A percentile compares a stretch with the other conserved stretches of the same genome.
Evolutionary conservation across 2,888 invertebrate genomes (phyloP).

Genomic region (Philhelius pedissequus): DNA sequence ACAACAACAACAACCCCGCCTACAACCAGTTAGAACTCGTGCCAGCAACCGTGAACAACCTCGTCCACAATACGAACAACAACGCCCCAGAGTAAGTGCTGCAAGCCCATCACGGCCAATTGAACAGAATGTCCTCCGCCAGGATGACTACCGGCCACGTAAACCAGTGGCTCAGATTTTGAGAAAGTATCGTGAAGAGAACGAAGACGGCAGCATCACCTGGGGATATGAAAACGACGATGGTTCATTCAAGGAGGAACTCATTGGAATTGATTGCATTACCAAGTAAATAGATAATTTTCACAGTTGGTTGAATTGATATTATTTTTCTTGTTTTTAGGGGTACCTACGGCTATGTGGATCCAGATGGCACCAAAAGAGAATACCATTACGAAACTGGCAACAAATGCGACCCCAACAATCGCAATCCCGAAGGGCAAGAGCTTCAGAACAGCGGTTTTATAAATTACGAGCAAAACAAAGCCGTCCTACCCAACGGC

Average conservation of each 20-base stretch:
- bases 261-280: constrained; percentile 87
- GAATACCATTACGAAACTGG: constrained; percentile 92
- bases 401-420: constrained; percentile 82
- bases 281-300: constrained; percentile 79
- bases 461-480: constrained; percentile 87
- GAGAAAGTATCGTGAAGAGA: constrained; percentile 88
- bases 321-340: constrained; percentile 74
- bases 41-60: constrained; percentile 74
- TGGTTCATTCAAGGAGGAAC: constrained; percentile 91
- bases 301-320: accelerated
- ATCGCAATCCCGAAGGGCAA: constrained; percentile 79
- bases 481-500: constrained; percentile 86
- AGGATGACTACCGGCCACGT: constrained; percentile 77
- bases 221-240: constrained; percentile 95
- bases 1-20: constrained; percentile 70
- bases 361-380: constrained; percentile 89
- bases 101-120: constrained; percentile 77
- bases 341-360: constrained; percentile 91
- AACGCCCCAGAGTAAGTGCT: constrained; percentile 71
- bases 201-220: constrained; percentile 86
- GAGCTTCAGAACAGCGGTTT: constrained; percentile 82
- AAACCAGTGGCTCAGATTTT: constrained; percentile 87
- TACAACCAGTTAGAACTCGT: constrained; percentile 59
- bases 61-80: constrained; percentile 80
- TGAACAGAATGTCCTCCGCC: constrained; percentile 65